Evolutionary conservation across 2,888 invertebrate species (phyloP).

Genomic region (Platycheirus albimanus): DNA sequence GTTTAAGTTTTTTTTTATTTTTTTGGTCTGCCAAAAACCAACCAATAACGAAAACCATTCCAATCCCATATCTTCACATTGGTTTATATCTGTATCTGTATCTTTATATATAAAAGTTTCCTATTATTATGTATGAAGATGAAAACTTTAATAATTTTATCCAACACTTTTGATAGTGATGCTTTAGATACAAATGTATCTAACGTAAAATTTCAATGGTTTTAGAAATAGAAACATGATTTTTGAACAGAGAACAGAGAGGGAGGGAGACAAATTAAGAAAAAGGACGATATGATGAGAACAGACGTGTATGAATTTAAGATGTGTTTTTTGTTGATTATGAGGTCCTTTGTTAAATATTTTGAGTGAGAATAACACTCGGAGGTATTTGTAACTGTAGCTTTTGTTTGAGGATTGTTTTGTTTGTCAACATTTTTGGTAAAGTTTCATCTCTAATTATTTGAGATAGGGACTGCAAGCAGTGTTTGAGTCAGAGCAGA

Average conservation of each 20-base stretch:
- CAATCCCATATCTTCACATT: too few species aligned
- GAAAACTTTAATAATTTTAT: constrained; percentile 66
- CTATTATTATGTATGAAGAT: constrained; percentile 43
- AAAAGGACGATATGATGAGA: constrained; percentile 6
- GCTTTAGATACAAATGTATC: constrained; percentile 43
- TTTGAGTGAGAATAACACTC: constrained; percentile 44
- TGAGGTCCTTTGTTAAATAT: constrained; percentile 52
- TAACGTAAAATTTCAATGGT: too few species aligned
- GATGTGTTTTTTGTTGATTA: constrained; percentile 8
- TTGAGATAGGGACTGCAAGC: too few species aligned
- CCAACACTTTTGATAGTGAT: constrained; percentile 40
- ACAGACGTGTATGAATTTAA: constrained; percentile 10
- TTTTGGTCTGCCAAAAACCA: background rate
- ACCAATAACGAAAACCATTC: too few species aligned
- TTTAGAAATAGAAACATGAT: too few species aligned
- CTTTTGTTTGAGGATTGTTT: constrained; percentile 40
- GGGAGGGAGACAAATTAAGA: background rate
- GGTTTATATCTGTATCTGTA: background rate
- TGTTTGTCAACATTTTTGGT: background rate
- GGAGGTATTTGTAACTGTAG: constrained; percentile 40
- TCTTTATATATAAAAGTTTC: constrained; percentile 6
- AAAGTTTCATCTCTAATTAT: too few species aligned
- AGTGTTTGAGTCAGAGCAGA: too few species aligned
- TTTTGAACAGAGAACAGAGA: too few species aligned
- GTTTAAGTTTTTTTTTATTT: too few species aligned